Percentiles rank a stretch among this genome's conserved stretches.
Conservation (phyloP, 2,113 vertebrate genomes). For the Sarotherodon lohbergeri region DNA sequence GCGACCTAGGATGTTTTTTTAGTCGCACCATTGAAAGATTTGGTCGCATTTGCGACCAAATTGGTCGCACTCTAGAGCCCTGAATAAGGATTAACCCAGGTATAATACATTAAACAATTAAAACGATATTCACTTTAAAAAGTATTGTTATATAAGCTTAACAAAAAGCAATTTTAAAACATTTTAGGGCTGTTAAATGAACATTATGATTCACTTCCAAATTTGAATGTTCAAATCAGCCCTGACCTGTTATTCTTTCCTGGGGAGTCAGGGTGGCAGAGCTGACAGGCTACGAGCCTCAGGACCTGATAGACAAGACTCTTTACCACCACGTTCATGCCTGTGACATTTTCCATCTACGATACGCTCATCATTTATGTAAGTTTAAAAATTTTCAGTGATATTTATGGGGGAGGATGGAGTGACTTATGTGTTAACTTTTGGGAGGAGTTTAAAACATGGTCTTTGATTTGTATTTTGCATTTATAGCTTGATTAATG, state of each 20-base stretch:
- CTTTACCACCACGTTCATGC: conserved; percentile 91
- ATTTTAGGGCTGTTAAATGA: background rate
- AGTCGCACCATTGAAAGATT: no score
- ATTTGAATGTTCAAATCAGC: background rate
- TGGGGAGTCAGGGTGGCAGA: conserved; percentile 82
- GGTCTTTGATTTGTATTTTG: background rate
- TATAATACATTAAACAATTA: background rate
- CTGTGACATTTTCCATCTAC: conserved; percentile 87
- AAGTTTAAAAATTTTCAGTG: conserved; percentile 56
- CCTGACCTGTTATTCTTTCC: background rate
- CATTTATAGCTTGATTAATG: background rate
- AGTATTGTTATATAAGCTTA: background rate
- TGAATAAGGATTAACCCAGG: background rate
- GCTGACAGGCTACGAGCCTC: conserved; percentile 90
- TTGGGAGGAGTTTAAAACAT: background rate
- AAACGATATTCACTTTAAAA: background rate
- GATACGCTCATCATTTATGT: conserved; percentile 88
- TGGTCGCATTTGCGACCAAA: no score
- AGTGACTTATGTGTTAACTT: background rate
- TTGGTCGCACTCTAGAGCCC: no score
- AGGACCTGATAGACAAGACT: conserved; percentile 94
- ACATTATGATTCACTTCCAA: background rate
- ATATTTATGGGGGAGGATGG: background rate
- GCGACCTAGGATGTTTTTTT: no score
- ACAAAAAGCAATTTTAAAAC: background rate